phyloP scores from a whole-genome alignment of 92 coral and sea anemone species.

The Porites evermanni region DNA sequence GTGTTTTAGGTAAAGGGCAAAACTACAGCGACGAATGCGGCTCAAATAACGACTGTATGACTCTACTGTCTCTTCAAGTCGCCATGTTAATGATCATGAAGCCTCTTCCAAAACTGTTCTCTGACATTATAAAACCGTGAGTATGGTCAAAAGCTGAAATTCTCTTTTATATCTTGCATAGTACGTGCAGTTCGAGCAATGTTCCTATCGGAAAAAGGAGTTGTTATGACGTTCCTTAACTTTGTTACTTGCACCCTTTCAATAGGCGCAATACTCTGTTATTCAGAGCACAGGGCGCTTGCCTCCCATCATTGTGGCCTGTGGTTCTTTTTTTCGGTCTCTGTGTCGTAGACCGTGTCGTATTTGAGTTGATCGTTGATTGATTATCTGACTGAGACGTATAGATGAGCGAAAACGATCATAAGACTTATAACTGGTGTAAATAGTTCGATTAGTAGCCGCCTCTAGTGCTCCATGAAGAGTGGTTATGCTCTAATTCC shows the following conservation, averaged over 20 bases:
- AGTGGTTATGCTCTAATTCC: too few relatives aligned
- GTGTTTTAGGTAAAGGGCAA: constrained; percentile 85
- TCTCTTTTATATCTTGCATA: not conserved
- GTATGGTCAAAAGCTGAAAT: constrained; percentile 19
- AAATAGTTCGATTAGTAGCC: too few relatives aligned
- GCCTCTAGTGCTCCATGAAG: too few relatives aligned
- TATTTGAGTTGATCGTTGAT: too few relatives aligned
- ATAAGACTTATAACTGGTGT: too few relatives aligned
- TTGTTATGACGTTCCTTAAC: not conserved
- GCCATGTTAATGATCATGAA: constrained; percentile 99
- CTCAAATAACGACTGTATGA: constrained; percentile 91
- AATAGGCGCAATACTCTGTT: too few relatives aligned
- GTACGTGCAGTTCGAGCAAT: not conserved
- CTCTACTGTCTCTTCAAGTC: constrained; percentile 93
- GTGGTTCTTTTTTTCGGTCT: too few relatives aligned
- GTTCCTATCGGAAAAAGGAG: not conserved
- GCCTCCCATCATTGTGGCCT: too few relatives aligned
- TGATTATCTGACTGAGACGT: too few relatives aligned
- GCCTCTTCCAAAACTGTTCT: constrained; percentile 89
- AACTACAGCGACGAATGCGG: constrained; percentile 94
- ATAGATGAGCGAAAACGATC: too few relatives aligned
- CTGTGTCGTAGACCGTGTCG: too few relatives aligned
- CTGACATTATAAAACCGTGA: constrained; percentile 91
- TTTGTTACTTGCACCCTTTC: not conserved
- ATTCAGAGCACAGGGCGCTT: too few relatives aligned